Conservation (phyloP, 1,140 invertebrate species). For the Heliconius hermathena region DNA sequence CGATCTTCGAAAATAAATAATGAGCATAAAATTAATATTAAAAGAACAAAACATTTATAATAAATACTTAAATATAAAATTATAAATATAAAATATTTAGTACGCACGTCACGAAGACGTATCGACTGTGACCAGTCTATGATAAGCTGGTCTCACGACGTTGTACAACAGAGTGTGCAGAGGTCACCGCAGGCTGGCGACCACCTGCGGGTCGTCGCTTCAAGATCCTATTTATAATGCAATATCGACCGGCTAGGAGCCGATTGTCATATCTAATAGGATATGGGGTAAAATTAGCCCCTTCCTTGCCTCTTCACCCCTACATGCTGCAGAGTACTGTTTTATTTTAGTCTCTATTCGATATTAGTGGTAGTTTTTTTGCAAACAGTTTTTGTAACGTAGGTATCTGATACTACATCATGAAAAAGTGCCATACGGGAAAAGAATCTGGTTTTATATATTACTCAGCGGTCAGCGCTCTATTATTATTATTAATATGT, state of each 20-base stretch:
- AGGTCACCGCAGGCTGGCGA: conserved; percentile 1
- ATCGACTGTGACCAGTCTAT: neutral
- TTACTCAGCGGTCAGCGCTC: too few species aligned
- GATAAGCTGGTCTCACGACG: neutral
- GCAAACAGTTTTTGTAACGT: neutral
- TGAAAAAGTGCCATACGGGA: too few species aligned
- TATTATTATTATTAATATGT: too few species aligned
- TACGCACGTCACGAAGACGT: neutral
- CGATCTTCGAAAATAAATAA: too few species aligned
- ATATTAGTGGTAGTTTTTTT: neutral
- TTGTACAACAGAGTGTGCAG: neutral
- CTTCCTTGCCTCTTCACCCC: neutral
- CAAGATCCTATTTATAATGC: conserved; percentile 50
- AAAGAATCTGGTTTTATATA: too few species aligned
- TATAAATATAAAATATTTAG: neutral
- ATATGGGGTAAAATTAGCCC: conserved; percentile 30
- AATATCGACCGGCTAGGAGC: conserved; percentile 45
- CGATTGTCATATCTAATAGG: conserved; percentile 47
- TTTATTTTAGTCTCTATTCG: neutral
- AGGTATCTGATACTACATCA: too few species aligned
- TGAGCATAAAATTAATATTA: too few species aligned
- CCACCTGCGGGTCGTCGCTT: conserved; percentile 44
- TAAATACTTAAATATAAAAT: neutral
- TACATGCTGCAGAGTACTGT: neutral
- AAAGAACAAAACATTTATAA: neutral